Evolutionary conservation across 2,113 vertebrate genomes (phyloP).

Genomic region (Sisor rabdophorus): DNA sequence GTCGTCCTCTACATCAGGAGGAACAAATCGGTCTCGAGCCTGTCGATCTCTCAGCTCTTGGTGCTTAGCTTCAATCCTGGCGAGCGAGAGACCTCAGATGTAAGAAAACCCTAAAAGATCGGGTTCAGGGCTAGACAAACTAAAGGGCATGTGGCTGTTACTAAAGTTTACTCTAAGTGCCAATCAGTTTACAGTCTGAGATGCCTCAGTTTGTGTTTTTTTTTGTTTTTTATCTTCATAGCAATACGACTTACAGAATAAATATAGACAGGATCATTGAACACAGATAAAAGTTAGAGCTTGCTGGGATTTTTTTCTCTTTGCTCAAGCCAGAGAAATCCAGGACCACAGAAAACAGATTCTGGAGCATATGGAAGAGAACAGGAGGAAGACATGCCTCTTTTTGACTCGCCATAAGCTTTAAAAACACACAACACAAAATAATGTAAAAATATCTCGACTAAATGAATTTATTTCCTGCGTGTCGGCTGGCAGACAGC

Average conservation of each 20-base stretch:
- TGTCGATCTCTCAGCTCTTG: slow-evolving; percentile 82
- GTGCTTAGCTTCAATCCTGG: slow-evolving; percentile 85
- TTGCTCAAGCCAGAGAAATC: not conserved
- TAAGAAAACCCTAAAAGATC: not conserved
- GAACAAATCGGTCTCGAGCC: slow-evolving; percentile 61
- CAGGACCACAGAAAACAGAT: slow-evolving; percentile 32
- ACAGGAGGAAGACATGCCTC: slow-evolving; percentile 18
- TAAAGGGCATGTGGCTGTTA: not conserved
- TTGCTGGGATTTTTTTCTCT: slow-evolving; percentile 7
- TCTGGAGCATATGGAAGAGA: slow-evolving; percentile 42
- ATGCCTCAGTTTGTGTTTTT: not conserved
- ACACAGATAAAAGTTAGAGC: not conserved
- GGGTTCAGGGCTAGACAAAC: not conserved
- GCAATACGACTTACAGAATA: slow-evolving; percentile 2
- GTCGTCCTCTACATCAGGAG: slow-evolving; percentile 87
- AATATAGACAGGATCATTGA: not conserved
- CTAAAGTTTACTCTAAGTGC: not conserved
- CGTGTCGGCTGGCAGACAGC: slow-evolving; percentile 20
- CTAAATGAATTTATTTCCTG: slow-evolving; percentile 28
- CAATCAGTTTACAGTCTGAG: not conserved
- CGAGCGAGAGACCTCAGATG: not conserved
- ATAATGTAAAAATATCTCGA: slow-evolving; percentile 40
- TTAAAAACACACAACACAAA: slow-evolving; percentile 32
- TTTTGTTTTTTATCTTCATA: not conserved
- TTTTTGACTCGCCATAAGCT: slow-evolving; percentile 36